Percentiles rank a stretch among this genome's conserved stretches.
phyloP scores from a whole-genome alignment of 2,113 vertebrate species.

The Marmota flaviventris region DNA sequence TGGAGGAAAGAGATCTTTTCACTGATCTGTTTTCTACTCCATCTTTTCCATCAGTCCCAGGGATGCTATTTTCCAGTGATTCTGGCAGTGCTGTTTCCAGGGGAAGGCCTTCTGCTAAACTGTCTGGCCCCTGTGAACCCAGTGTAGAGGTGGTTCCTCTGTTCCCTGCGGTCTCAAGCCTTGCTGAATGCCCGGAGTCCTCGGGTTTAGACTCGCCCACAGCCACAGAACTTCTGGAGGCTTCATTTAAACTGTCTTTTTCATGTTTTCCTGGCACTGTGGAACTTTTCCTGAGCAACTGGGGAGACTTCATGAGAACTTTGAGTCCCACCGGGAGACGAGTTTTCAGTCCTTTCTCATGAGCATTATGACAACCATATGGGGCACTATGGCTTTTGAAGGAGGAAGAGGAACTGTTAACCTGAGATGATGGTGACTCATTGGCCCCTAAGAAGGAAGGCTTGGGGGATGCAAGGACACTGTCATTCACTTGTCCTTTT shows the following conservation, averaged over 20 bases:
- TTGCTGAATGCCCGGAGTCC: slow-evolving; percentile 58
- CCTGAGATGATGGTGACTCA: slow-evolving; percentile 87
- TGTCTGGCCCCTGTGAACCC: slow-evolving; percentile 78
- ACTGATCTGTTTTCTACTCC: slow-evolving; percentile 88
- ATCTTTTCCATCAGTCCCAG: slow-evolving; percentile 84
- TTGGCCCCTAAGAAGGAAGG: slow-evolving; percentile 76
- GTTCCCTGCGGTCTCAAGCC: slow-evolving; percentile 12
- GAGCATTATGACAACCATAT: slow-evolving; percentile 80
- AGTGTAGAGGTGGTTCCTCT: slow-evolving; percentile 71
- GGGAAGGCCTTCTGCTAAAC: slow-evolving; percentile 75
- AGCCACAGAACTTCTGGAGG: slow-evolving; percentile 90
- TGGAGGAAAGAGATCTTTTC: slow-evolving; percentile 92
- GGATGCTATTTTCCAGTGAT: slow-evolving; percentile 75
- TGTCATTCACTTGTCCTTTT: slow-evolving; percentile 83
- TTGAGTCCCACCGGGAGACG: slow-evolving; percentile 92
- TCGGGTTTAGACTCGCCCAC: slow-evolving; percentile 79
- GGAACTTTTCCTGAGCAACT: slow-evolving; percentile 89
- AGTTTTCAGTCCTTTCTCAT: slow-evolving; percentile 90
- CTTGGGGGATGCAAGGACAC: slow-evolving; percentile 81
- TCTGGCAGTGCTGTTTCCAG: slow-evolving; percentile 75
- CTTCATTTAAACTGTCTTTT: slow-evolving; percentile 94
- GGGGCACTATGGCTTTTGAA: slow-evolving; percentile 75
- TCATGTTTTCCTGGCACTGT: slow-evolving; percentile 93
- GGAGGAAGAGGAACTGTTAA: slow-evolving; percentile 77
- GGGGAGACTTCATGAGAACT: slow-evolving; percentile 93